Base-by-base conservation (phyloP, 2,797 vertebrate species). In the Apogon talboti region DNA sequence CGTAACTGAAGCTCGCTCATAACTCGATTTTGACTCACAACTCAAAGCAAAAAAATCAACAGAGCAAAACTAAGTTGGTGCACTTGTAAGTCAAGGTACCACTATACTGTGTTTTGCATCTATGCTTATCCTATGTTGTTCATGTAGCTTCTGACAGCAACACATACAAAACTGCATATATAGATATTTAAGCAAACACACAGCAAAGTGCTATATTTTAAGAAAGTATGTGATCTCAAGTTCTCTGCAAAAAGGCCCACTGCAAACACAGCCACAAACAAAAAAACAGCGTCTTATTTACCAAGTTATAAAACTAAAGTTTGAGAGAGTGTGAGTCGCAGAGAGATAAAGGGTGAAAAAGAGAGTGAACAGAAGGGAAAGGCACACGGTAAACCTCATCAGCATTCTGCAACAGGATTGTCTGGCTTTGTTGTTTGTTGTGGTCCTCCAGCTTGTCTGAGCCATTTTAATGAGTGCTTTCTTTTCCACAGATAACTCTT, bases 401-500 rank as follows among this genome's bases (percentile, higher is more conserved):
- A 89, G 88, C 87, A 92, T 92, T 92, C 90, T 66, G 79, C 84
- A 76, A 82, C 78, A 86, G 72, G 61, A 86, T 58, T 67, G 89
- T 92, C 89, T 89, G 79, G 78, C 85, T 88, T 84, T 90, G 86
- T 82, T 89, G 85, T 87, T 88, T 91, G 89, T 89, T 90, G 79
- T 79, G 81, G 73, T 87, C 77, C 78, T 86, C 63, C 41, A 66
- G 82, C 74, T 81, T 73, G 82, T 83, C 84, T 86, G 84, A 83
- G 76, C 74, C 78, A 84, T 89, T 90, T 87, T 90, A 90, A 91
- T 86, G 82, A 90, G 81, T 48, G 38, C 44, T 76, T 80, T 81
- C 66, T 70, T 50, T 69, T 76, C 51, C 35, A 45, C 65, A 76
- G 69, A 88, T 78, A 77, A 82, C 66, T 58, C 62, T 67, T 30